Base-by-base conservation (phyloP, 2,113 vertebrate genomes). In the Rhinichthys klamathensis region DNA sequence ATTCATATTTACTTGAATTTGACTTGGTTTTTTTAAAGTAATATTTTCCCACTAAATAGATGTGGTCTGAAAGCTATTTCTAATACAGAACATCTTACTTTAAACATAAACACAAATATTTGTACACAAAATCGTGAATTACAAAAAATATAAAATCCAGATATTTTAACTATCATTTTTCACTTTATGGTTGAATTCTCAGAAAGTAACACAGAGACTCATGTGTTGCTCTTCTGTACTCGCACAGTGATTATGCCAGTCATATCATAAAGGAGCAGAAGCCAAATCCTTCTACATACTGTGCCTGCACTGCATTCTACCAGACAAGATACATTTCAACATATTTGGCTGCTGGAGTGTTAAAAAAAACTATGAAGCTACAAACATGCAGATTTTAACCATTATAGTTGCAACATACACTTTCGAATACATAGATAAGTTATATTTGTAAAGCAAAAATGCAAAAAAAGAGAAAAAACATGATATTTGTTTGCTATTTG, bases 231-330 rank as follows among this genome's bases (percentile, higher is more conserved):
- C 27, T 56, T 86, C 58, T 84, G 60, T 46, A 16, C 23, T 89
- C 85, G 79, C 46, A 73, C 72, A 49, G 75, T 80, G 35, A 85
- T 84, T n/a, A 13, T 87, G 82, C 89, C 83, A 84, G 70, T 82
- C 84, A 87, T 84, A 88, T 90, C 85, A 86, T 82, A 85, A 85
- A 82, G 38, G 49, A 84, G 74, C 80, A 83, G 83, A 86, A 80
- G 80, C 75, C 54, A 73, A 85, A 75, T 87, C 67, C 80, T 82
- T 82, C 79, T 79, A 67, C 61, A 16, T 61, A 46, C 32, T 80
- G 63, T 9, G 32, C 30, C 41, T 25, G 6, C 23, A 46, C 38
- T 73, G 38, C 5, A 15, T 65, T 85, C 79, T 23, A n/a, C 63
- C 30, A 72, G 6, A 84, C 27, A 30, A 65, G 49, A 61, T 81